Evolutionary conservation across 2,888 invertebrate species (phyloP).

Genomic region (Aporophyla nigra): DNA sequence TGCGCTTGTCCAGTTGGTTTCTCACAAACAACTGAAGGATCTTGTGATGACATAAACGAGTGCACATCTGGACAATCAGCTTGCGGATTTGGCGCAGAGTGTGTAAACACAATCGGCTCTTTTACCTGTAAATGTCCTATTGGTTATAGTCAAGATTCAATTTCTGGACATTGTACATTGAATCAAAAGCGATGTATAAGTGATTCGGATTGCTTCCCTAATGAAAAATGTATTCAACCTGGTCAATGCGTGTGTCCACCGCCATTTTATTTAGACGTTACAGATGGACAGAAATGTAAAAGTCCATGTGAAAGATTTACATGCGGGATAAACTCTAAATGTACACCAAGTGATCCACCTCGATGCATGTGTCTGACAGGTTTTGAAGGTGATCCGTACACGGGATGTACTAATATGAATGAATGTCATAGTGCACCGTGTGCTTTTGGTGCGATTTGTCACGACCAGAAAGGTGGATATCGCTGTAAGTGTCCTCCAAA

Average conservation of each 20-base stretch:
- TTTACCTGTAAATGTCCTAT: slow-evolving; percentile 95
- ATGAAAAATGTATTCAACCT: slow-evolving; percentile 97
- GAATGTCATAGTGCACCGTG: slow-evolving; percentile 96
- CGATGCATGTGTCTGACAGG: slow-evolving; percentile 97
- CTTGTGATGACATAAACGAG: slow-evolving; percentile 96
- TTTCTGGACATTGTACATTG: slow-evolving; percentile 95
- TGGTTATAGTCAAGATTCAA: slow-evolving; percentile 95
- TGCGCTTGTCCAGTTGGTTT: slow-evolving; percentile 98
- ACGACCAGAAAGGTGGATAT: slow-evolving; percentile 96
- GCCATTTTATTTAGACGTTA: slow-evolving; percentile 96
- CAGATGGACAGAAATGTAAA: slow-evolving; percentile 96
- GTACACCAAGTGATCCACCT: slow-evolving; percentile 97
- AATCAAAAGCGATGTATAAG: slow-evolving; percentile 95
- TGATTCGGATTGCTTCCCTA: slow-evolving; percentile 95
- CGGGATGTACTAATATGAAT: slow-evolving; percentile 96
- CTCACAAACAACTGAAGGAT: slow-evolving; percentile 94
- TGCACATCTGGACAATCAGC: slow-evolving; percentile 94
- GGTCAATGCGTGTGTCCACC: slow-evolving; percentile 98
- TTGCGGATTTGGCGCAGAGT: slow-evolving; percentile 97
- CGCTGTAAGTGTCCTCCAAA: slow-evolving; percentile 96
- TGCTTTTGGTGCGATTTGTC: slow-evolving; percentile 96
- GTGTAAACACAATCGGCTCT: slow-evolving; percentile 94
- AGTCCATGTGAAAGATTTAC: slow-evolving; percentile 97
- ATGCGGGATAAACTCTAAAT: slow-evolving; percentile 97
- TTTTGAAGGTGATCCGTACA: slow-evolving; percentile 96